Base-by-base conservation (phyloP, 2,888 invertebrate species). In the Stomorhina lunata region DNA sequence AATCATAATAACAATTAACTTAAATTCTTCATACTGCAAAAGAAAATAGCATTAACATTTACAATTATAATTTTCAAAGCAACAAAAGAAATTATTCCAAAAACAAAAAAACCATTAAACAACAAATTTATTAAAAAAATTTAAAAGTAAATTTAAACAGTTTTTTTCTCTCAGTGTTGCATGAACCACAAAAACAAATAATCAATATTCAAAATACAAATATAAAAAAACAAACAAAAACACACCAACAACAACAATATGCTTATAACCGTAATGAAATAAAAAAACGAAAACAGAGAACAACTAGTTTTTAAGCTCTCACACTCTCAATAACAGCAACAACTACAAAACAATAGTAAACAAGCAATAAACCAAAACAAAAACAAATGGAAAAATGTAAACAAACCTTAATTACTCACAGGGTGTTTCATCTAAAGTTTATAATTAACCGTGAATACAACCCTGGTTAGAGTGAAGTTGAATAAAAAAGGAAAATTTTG, bases 121-220 rank as follows among this genome's bases (percentile, higher is more conserved):
- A 55, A 73, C 17, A 63, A 50, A 65, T 53, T 55, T 71, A 66
- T 63, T 29, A 25, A n/a, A 27, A 37, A 57, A 4, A 59, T 50
- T 66, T 17, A n/a, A 61, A n/a, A 78, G 57, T 40, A 63, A 71
- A 45, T 63, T 29, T 68, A 73, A 73, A 57, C 22, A 43, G 32
- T 57, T 81, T 71, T 76, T 69, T 78, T 78, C 77, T 82, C 79
- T 82, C 82, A 82, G 59, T 82, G 82, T 82, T 78, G 81, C 81
- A 81, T 81, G 81, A 79, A 63, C 55, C 57, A 55, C 32, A 40
- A 72, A 76, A 66, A 40, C 50, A 57, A 73, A 55, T 68, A 78
- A 50, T 48, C 55, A 80, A 77, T 53, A 63, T n/a, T n/a, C n/a
- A n/a, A n/a, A 15, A 9, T n/a, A 63, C 20, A 68, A 59, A 12